phyloP scores from a whole-genome alignment of 2,888 invertebrate species.

The Ichneumoninae sp. region DNA sequence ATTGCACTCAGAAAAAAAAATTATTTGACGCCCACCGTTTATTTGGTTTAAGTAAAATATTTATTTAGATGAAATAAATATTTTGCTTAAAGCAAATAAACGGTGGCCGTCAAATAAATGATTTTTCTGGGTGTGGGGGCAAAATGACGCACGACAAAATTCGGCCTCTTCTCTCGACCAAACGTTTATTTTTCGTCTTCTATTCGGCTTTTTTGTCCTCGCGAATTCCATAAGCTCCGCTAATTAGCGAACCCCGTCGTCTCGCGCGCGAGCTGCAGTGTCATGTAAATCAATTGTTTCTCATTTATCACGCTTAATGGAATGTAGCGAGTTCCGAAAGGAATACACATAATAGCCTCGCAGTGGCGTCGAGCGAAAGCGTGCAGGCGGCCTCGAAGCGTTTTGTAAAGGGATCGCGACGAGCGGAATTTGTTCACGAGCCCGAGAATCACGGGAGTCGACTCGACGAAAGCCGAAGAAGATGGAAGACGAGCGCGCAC shows the following conservation, averaged over 20 bases:
- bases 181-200: not conserved
- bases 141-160: not conserved
- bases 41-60: too few species aligned
- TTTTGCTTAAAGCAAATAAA: too few species aligned
- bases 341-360: slow-evolving; percentile 2
- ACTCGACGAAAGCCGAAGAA: slow-evolving; percentile 57
- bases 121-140: too few species aligned
- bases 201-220: slow-evolving; percentile 10
- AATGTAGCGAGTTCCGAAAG: slow-evolving; percentile 36
- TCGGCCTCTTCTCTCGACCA: not conserved
- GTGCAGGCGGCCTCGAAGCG: slow-evolving; percentile 51
- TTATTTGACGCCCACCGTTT: too few species aligned
- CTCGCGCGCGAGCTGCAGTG: slow-evolving; percentile 29
- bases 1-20: too few species aligned
- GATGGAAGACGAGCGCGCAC: slow-evolving; percentile 32
- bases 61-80: too few species aligned
- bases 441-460: slow-evolving; percentile 37
- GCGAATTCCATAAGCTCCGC: slow-evolving; percentile 39
- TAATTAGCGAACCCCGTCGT: slow-evolving; percentile 50
- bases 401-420: slow-evolving; percentile 54
- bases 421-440: slow-evolving; percentile 31
- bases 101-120: too few species aligned
- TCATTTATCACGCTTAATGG: slow-evolving; percentile 52
- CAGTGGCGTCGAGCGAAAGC: not conserved
- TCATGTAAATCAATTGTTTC: slow-evolving; percentile 64